Conservation (phyloP, 2,888 invertebrate genomes). For the Glaucopsyche alexis region DNA sequence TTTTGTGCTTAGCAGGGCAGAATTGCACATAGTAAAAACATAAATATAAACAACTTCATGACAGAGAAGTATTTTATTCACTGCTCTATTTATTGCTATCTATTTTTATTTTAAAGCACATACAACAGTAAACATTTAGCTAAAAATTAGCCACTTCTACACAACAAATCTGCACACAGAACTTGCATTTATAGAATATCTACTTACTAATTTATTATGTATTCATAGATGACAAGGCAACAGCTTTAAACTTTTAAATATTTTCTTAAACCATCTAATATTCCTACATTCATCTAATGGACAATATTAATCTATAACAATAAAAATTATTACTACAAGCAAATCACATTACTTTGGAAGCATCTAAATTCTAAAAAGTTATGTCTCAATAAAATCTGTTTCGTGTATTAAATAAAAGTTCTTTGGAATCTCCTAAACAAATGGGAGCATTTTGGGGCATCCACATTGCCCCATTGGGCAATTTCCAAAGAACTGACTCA, state of each 20-base stretch:
- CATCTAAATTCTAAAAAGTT: not conserved
- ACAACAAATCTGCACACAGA: not conserved
- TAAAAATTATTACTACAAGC: slow-evolving; percentile 6
- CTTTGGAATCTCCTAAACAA: no score
- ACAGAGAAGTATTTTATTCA: no score
- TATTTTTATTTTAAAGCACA: not conserved
- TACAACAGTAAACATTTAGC: not conserved
- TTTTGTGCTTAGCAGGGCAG: no score
- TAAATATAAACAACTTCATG: no score
- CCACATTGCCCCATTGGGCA: no score
- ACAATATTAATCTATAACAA: not conserved
- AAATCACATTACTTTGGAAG: slow-evolving; percentile 24
- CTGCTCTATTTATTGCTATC: no score
- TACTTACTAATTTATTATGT: not conserved
- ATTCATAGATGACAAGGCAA: not conserved
- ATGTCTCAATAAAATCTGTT: slow-evolving; percentile 47
- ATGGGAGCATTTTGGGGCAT: no score
- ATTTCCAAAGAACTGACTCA: no score
- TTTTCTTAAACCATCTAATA: not conserved
- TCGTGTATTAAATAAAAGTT: not conserved
- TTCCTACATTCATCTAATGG: not conserved
- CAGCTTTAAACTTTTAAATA: slow-evolving; percentile 5
- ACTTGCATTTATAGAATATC: not conserved
- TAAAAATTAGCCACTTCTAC: not conserved
- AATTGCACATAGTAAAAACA: no score